Conservation (phyloP, 2,113 vertebrate species). For the Dolichallabes microphthalmus region DNA sequence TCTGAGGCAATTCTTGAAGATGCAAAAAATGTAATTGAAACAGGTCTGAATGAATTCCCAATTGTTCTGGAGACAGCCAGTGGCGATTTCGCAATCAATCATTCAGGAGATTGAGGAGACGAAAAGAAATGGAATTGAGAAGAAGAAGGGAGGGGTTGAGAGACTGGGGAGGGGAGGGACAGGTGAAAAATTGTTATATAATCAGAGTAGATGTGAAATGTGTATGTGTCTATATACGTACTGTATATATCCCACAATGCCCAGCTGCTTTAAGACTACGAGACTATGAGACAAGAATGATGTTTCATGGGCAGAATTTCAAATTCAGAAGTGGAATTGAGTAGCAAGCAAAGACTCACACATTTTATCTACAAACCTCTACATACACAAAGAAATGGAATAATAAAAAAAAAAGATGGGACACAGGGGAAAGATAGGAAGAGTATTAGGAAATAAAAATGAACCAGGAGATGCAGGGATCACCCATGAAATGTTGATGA, state of each 20-base stretch:
- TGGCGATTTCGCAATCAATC: constrained; percentile 20
- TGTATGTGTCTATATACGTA: neutral
- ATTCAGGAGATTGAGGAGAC: neutral
- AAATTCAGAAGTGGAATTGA: constrained; percentile 1
- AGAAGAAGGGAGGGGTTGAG: constrained; percentile 4
- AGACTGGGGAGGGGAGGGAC: constrained; percentile 12
- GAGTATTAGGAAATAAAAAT: neutral
- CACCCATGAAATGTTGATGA: neutral
- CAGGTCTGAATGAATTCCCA: constrained; percentile 3
- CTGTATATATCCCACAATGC: constrained; percentile 42
- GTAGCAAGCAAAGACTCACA: neutral
- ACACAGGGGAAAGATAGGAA: neutral
- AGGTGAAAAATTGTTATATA: constrained; percentile 5
- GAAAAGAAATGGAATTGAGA: neutral
- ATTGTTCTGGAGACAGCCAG: constrained; percentile 13
- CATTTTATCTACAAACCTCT: neutral
- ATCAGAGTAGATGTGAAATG: constrained; percentile 4
- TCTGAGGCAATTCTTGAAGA: constrained; percentile 25
- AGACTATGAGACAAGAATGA: neutral
- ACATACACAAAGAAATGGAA: neutral
- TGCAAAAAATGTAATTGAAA: constrained; percentile 25
- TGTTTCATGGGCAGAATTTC: constrained; percentile 23
- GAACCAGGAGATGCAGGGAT: neutral
- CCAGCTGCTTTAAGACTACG: constrained; percentile 2
- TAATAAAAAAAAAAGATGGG: neutral